These are phyloP conservation scores for Melanocharis versteri DNA, from an alignment of 2,113 vertebrate genomes.

Conservation along the genomic window DNA sequence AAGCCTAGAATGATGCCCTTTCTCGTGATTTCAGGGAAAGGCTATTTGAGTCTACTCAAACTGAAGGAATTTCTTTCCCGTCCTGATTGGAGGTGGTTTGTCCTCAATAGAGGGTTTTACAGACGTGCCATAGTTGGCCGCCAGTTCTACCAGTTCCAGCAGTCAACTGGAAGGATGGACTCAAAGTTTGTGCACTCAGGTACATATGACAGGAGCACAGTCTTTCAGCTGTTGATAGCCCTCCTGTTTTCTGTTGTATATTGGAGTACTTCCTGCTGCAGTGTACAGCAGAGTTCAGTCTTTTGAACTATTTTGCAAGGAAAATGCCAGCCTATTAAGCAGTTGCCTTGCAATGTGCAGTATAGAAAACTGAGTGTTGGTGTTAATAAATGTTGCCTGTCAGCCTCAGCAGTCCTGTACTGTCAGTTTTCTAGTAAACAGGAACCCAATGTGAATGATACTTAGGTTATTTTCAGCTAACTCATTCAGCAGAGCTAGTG, in stretches of 20 bases:
- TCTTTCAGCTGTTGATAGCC: background rate
- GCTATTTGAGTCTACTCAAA: background rate
- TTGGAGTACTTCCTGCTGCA: background rate
- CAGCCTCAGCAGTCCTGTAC: background rate
- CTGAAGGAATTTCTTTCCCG: background rate
- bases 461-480: background rate
- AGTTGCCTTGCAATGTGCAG: background rate
- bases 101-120: background rate
- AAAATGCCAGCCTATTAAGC: background rate
- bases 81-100: background rate
- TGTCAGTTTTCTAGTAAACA: background rate
- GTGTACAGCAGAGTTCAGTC: background rate
- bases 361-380: background rate
- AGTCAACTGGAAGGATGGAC: background rate
- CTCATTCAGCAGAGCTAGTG: background rate
- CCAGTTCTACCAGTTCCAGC: background rate
- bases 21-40: background rate
- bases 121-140: background rate
- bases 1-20: background rate
- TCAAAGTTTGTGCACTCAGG: background rate
- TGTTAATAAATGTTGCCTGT: background rate
- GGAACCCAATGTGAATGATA: background rate
- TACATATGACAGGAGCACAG: background rate
- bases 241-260: background rate
- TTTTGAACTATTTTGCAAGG: background rate